Conservation (phyloP, 1,140 invertebrate genomes). For the silkworm (Bombyx mori) region DNA sequence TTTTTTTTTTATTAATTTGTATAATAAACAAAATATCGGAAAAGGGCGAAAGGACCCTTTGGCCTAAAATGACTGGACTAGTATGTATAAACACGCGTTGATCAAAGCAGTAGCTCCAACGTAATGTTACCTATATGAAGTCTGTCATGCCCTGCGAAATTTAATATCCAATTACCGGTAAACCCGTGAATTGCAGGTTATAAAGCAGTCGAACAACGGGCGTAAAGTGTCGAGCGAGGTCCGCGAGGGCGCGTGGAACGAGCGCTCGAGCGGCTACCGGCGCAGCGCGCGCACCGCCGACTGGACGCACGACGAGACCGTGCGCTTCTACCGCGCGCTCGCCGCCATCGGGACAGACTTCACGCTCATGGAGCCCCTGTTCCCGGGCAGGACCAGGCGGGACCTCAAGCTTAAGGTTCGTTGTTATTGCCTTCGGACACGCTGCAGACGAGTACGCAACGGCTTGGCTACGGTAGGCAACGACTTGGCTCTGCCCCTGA, state of each 20-base stretch:
- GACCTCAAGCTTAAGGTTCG: conserved; percentile 84
- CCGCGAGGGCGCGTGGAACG: conserved; percentile 73
- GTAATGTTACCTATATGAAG: too few relatives aligned
- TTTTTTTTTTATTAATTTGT: too few relatives aligned
- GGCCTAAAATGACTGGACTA: too few relatives aligned
- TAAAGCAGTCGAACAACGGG: conserved; percentile 80
- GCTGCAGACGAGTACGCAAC: too few relatives aligned
- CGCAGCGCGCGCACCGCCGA: conserved; percentile 75
- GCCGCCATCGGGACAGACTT: conserved; percentile 92
- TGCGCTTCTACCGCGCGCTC: conserved; percentile 90
- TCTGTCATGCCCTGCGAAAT: too few relatives aligned
- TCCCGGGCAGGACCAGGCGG: conserved; percentile 80
- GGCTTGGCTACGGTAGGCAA: too few relatives aligned
- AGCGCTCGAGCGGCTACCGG: conserved; percentile 76
- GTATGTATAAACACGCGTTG: too few relatives aligned
- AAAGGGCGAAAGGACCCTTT: too few relatives aligned
- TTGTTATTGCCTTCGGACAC: not conserved
- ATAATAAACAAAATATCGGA: too few relatives aligned
- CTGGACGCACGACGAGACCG: conserved; percentile 81
- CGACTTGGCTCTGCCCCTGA: too few relatives aligned
- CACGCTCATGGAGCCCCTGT: conserved; percentile 87
- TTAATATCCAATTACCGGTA: too few relatives aligned
- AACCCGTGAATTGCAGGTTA: conserved; percentile 43
- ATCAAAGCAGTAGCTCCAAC: too few relatives aligned
- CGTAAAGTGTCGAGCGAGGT: conserved; percentile 74